Evolutionary conservation across 2,888 invertebrate genomes (phyloP), one percentile per base, ranked within the genome.

Genomic region (Anaspis maculata): DNA sequence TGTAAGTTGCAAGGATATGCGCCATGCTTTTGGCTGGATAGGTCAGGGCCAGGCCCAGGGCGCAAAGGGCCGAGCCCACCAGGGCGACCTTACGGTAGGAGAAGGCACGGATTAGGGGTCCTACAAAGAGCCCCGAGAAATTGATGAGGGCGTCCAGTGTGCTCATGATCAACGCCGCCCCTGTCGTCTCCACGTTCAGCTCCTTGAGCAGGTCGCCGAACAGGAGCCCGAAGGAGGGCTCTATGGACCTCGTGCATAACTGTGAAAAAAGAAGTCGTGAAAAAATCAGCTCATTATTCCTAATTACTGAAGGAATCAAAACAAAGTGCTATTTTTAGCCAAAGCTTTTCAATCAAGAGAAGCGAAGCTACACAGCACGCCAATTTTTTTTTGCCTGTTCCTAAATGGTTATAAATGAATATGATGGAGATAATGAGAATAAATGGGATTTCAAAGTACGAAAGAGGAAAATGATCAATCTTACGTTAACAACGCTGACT

Each of bases 401-500:
- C n/a, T n/a, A n/a, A n/a, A n/a, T n/a, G n/a, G n/a, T n/a, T n/a
- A n/a, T n/a, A n/a, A n/a, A n/a, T n/a, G n/a, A n/a, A n/a, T n/a
- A n/a, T n/a, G n/a, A n/a, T n/a, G n/a, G n/a, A n/a, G n/a, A n/a
- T n/a, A n/a, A n/a, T n/a, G n/a, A n/a, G n/a, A n/a, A n/a, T n/a
- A n/a, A n/a, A n/a, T n/a, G n/a, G n/a, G n/a, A n/a, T n/a, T n/a
- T n/a, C n/a, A n/a, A n/a, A n/a, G n/a, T n/a, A n/a, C n/a, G n/a
- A n/a, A n/a, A n/a, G 24, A 10, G 10, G 24, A 24, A 11, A 24
- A 5, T 24, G 24, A 11, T 24, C 12, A 10, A 9, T 2, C 84
- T 83, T 66, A 88, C 86, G 70, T 85, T 87, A 52, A 86, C 82
- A 61, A 87, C 69, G 61, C 84, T 83, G 57, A 86, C 84, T 50